Conservation (phyloP, 2,888 invertebrate genomes). For the Cosmorhoe ocellata region DNA sequence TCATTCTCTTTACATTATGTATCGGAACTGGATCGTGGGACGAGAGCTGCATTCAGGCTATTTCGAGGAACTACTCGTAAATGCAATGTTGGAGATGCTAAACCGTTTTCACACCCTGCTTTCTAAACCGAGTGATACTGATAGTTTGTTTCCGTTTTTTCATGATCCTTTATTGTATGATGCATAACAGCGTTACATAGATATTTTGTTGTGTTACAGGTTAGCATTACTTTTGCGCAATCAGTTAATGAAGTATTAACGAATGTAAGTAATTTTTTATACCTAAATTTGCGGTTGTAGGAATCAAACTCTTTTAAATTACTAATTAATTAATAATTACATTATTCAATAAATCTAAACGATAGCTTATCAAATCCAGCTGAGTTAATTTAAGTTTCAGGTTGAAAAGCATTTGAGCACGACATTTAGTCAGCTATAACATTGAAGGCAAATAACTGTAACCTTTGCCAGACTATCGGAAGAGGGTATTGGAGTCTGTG, state of each 20-base stretch:
- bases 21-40: constrained; percentile 38
- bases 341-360: no score
- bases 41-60: constrained; percentile 1
- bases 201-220: no score
- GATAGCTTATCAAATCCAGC: no score
- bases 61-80: not conserved
- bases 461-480: constrained; percentile 6
- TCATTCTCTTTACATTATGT: constrained; percentile 48
- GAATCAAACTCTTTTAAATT: no score
- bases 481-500: constrained; percentile 18
- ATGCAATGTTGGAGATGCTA: not conserved
- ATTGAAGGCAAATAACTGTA: constrained; percentile 15
- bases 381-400: not conserved
- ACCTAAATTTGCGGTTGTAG: no score
- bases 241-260: no score
- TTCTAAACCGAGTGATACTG: not conserved
- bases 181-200: no score
- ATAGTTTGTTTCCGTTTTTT: no score
- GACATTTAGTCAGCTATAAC: constrained; percentile 18
- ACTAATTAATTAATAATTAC: no score
- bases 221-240: no score
- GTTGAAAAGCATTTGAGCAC: not conserved
- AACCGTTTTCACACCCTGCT: not conserved
- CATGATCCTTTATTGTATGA: no score
- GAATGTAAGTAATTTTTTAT: no score